phyloP scores from a whole-genome alignment of 2,797 vertebrate species.

The Coluber constrictor region DNA sequence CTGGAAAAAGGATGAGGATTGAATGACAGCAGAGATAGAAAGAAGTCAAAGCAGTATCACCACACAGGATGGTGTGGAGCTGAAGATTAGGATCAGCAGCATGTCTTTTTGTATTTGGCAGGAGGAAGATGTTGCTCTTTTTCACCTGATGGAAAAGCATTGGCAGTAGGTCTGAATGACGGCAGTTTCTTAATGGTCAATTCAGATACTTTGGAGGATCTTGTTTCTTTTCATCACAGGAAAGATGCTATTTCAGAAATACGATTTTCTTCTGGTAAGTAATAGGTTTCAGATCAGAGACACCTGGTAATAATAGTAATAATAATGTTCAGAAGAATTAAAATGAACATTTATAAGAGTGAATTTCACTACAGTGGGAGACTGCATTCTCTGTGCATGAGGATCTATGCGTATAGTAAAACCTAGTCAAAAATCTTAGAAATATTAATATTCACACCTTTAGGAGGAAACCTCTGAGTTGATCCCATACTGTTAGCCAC shows the following conservation, averaged over 20 bases:
- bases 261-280: constrained; percentile 93
- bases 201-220: constrained; percentile 95
- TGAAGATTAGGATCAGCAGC: not conserved
- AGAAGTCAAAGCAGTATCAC: not conserved
- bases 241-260: constrained; percentile 97
- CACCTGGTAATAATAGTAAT: not conserved
- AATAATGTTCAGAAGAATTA: not conserved
- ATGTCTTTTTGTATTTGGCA: constrained; percentile 55
- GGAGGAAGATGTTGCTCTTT: constrained; percentile 97
- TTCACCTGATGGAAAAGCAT: constrained; percentile 94
- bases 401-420: not conserved
- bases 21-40: not conserved
- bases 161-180: constrained; percentile 94
- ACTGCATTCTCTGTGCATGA: not conserved
- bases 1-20: not conserved
- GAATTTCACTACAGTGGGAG: no score
- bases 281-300: not conserved
- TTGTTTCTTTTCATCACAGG: constrained; percentile 97
- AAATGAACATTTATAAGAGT: not conserved
- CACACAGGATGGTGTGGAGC: not conserved
- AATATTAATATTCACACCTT: not conserved
- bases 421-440: not conserved
- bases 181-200: constrained; percentile 97
- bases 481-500: not conserved
- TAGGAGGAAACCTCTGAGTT: not conserved